Evolutionary conservation across 2,113 vertebrate genomes (phyloP).

Genomic region (Acinonyx jubatus): DNA sequence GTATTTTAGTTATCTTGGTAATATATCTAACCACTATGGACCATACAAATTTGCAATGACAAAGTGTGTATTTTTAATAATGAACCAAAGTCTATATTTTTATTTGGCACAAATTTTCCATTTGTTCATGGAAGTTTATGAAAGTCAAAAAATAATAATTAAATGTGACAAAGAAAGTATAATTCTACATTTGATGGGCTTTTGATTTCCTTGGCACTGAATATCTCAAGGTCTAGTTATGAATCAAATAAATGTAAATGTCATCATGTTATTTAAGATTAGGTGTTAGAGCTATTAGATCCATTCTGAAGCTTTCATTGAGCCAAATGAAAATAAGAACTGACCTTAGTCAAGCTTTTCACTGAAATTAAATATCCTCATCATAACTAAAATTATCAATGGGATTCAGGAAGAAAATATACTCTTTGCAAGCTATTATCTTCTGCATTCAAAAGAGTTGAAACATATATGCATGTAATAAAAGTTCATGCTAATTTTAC

Average conservation of each 20-base stretch:
- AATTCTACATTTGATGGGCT: neutral
- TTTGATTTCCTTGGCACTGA: neutral
- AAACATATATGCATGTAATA: neutral
- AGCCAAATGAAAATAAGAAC: neutral
- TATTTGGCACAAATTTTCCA: slow-evolving; percentile 11
- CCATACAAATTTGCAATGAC: neutral
- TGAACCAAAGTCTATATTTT: neutral
- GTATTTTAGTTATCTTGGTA: neutral
- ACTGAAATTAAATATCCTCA: neutral
- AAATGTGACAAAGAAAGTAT: neutral
- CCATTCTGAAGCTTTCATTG: neutral
- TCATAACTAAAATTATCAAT: neutral
- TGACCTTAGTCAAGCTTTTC: neutral
- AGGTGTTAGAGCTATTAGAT: neutral
- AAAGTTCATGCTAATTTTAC: slow-evolving; percentile 3
- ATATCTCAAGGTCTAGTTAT: neutral
- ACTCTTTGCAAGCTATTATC: neutral
- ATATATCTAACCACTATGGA: neutral
- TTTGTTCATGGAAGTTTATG: neutral
- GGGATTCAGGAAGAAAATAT: neutral
- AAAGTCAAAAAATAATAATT: neutral
- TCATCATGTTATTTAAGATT: neutral
- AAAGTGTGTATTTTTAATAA: neutral
- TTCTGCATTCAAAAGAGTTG: neutral
- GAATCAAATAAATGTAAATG: neutral